Conservation (phyloP, 1,140 invertebrate species). For the Wasmannia auropunctata region DNA sequence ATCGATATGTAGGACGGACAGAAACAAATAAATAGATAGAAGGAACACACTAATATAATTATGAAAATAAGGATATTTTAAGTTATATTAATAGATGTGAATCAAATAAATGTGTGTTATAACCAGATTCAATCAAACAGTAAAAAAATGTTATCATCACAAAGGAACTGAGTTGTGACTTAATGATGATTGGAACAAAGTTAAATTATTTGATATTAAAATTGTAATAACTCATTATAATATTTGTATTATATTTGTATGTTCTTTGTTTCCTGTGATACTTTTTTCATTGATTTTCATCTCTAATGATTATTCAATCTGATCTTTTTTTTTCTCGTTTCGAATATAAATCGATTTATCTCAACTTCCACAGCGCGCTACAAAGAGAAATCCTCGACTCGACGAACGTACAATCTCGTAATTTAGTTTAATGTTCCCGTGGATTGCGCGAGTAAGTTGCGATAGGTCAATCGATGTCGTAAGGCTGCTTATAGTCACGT, state of each 20-base stretch:
- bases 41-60: neutral
- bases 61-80: neutral
- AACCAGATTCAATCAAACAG: neutral
- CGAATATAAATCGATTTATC: neutral
- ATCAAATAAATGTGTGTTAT: neutral
- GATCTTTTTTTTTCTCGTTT: neutral
- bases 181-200: neutral
- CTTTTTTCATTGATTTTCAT: neutral
- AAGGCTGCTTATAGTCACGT: constrained; percentile 23
- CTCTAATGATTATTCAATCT: neutral
- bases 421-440: constrained; percentile 55
- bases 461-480: constrained; percentile 38
- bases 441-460: neutral
- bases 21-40: constrained; percentile 28
- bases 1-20: constrained; percentile 25
- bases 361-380: neutral
- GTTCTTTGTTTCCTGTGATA: neutral
- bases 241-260: neutral
- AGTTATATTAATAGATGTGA: neutral
- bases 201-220: neutral
- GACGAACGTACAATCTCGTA: constrained; percentile 18
- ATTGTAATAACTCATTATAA: neutral
- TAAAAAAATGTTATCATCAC: neutral
- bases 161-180: neutral
- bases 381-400: constrained; percentile 21